Evolutionary conservation across 2,797 vertebrate species (phyloP), one percentile per base, ranked within the genome.

Genomic region (Spondyliosoma cantharus): DNA sequence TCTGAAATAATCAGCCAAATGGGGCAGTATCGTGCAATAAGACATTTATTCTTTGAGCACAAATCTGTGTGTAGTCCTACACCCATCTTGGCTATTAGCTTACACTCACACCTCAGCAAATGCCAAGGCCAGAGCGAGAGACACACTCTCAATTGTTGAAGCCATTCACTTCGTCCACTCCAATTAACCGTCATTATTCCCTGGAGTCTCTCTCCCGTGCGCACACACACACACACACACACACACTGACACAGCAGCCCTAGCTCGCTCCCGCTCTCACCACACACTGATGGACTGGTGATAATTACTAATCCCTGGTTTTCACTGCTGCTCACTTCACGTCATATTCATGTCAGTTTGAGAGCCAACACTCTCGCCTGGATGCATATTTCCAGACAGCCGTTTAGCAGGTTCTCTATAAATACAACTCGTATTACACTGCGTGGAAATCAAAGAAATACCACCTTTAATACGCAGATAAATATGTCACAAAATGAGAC

Each of bases 151-250:
- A 4, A 70, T 56, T 80, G 72, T 76, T 71, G 68, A 75, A 67
- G 67, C 64, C 27, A 46, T 60, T 73, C 86, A 84, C 86, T 91
- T 86, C 2, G 72, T 91, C 85, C 89, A 89, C 88, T 93, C 76
- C 83, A 93, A 93, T 93, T 90, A 94, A 87, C 78, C 82, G 70
- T 81, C 82, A 88, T 91, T 92, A 91, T 89, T 74, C 82, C 78
- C 83, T n/a, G 3, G 45, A 80, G 65, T 71, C 60, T 8, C 54
- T 25, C 52, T 0, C 62, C 1, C n/a, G n/a, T n/a, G n/a, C 19
- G 43, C 42, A 49, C 53, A 3, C 73, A 64, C 19, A 25, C 19
- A 48, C 37, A 48, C 52, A 2, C 74, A 63, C 20, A 25, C 16
- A 50, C 37, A 48, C 52, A 3, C 74, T n/a, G n/a, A 63, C 20